These are phyloP conservation scores for Patella ulyssiponensis DNA, from an alignment of 2,888 invertebrate species.

Conservation along the genomic window DNA sequence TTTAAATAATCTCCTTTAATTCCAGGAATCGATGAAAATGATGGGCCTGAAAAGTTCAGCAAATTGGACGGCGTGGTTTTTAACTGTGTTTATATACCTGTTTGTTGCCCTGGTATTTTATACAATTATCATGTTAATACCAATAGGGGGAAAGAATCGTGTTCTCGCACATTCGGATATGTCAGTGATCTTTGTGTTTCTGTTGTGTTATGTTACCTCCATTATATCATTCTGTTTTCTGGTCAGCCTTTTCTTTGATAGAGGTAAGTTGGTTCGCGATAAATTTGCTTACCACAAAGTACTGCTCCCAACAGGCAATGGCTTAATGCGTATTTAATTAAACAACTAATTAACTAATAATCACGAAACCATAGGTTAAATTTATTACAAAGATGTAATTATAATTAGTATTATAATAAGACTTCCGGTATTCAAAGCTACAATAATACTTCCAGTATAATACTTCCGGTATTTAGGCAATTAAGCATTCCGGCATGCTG, in stretches of 20 bases:
- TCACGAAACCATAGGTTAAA: too few relatives aligned
- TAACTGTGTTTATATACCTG: slow-evolving; percentile 81
- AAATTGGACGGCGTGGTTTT: slow-evolving; percentile 89
- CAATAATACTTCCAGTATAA: too few relatives aligned
- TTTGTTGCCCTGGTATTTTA: slow-evolving; percentile 76
- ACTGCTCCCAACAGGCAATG: too few relatives aligned
- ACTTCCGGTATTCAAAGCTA: too few relatives aligned
- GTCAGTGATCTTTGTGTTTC: slow-evolving; percentile 79
- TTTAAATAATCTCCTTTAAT: background rate
- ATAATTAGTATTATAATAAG: too few relatives aligned
- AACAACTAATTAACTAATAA: too few relatives aligned
- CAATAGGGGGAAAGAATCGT: slow-evolving; percentile 29
- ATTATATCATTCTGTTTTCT: slow-evolving; percentile 84
- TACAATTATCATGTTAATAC: slow-evolving; percentile 66
- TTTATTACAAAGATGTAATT: too few relatives aligned
- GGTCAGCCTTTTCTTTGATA: slow-evolving; percentile 83
- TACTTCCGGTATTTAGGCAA: too few relatives aligned
- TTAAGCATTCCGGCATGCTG: too few relatives aligned
- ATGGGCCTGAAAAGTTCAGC: slow-evolving; percentile 88
- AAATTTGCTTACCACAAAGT: too few relatives aligned
- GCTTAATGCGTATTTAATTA: too few relatives aligned
- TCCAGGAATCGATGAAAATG: slow-evolving; percentile 89
- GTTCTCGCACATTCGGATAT: slow-evolving; percentile 74
- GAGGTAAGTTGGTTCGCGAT: slow-evolving; percentile 74
- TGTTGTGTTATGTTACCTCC: slow-evolving; percentile 80